These are phyloP conservation scores for Agrotis segetum DNA, from an alignment of 2,888 invertebrate species.

Conservation along the genomic window DNA sequence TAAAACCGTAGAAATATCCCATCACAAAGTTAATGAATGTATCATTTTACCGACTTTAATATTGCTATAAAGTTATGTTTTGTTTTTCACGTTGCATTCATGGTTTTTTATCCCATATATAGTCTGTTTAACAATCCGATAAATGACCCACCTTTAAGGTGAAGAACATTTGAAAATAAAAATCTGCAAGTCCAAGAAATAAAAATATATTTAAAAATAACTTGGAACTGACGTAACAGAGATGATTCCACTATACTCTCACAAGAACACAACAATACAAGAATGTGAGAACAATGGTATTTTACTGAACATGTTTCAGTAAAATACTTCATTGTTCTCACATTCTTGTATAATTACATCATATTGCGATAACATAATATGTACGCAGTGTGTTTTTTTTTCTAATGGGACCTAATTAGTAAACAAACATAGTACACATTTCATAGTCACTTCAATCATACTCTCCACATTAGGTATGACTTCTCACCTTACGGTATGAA, in stretches of 20 bases:
- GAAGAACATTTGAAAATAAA: conserved; percentile 54
- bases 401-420: conserved; percentile 10
- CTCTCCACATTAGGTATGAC: too few species aligned
- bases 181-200: conserved; percentile 58
- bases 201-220: conserved; percentile 55
- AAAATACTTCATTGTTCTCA: conserved; percentile 45
- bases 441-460: neutral
- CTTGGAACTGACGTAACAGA: conserved; percentile 54
- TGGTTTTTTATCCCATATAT: conserved; percentile 21
- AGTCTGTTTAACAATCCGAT: conserved; percentile 61
- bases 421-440: conserved; percentile 15
- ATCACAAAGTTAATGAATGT: conserved; percentile 17
- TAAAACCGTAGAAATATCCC: conserved; percentile 41
- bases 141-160: conserved; percentile 43
- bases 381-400: conserved; percentile 11
- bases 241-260: conserved; percentile 38
- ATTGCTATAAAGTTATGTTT: conserved; percentile 44
- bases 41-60: conserved; percentile 35
- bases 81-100: conserved; percentile 15
- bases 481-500: neutral
- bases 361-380: conserved; percentile 43
- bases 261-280: too few species aligned
- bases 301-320: conserved; percentile 42
- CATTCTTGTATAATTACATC: conserved; percentile 42
- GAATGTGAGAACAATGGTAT: too few species aligned